phyloP scores from a whole-genome alignment of 2,113 vertebrate genomes.

The Hemiprocne comata region DNA sequence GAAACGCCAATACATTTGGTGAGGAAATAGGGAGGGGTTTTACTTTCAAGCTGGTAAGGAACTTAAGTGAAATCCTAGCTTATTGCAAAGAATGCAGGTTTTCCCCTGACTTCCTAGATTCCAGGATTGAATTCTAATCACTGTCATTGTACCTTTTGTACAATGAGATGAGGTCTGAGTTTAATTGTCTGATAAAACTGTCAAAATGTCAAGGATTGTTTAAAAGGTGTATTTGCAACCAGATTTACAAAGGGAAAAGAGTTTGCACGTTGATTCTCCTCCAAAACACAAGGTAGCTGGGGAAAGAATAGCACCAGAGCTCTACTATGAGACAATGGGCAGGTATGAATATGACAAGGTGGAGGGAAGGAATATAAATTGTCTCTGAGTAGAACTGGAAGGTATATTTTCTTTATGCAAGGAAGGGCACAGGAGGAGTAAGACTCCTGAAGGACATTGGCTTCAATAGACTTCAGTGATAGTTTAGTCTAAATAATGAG shows the following conservation, averaged over 20 bases:
- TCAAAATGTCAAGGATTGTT: not conserved
- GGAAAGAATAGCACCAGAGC: not conserved
- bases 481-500: not conserved
- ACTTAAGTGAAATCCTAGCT: not conserved
- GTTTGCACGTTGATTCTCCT: not conserved
- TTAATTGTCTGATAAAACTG: not conserved
- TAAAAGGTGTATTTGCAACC: not conserved
- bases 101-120: not conserved
- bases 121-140: not conserved
- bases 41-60: not conserved
- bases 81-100: not conserved
- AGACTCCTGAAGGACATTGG: not conserved
- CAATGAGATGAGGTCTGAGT: not conserved
- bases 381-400: not conserved
- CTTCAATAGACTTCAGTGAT: not conserved
- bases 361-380: not conserved
- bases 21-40: not conserved
- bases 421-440: not conserved
- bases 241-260: not conserved
- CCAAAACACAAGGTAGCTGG: not conserved
- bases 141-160: not conserved
- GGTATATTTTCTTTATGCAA: not conserved
- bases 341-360: not conserved
- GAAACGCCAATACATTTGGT: constrained; percentile 6
- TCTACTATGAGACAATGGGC: not conserved